A percentile compares a stretch with the other conserved stretches of the same genome.
These are phyloP conservation scores for Poeciliopsis turneri DNA, from an alignment of 2,797 vertebrate genomes.

Conservation along the genomic window DNA sequence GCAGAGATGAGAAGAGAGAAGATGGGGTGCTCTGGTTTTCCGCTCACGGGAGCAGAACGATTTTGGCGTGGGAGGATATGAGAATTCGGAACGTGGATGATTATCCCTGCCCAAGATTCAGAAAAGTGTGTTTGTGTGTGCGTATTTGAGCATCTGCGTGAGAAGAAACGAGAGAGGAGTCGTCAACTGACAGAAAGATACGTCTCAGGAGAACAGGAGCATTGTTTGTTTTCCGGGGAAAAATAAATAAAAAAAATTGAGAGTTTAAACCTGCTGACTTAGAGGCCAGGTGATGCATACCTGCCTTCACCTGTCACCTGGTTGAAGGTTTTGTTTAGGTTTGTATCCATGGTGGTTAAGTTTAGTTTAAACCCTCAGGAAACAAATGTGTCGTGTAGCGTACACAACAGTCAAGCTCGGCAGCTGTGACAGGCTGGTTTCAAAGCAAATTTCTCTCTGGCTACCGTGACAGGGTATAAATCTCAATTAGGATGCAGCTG, in stretches of 20 bases:
- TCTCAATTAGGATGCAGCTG: slow-evolving; percentile 75
- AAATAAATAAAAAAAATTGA: neutral
- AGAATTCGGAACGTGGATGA: slow-evolving; percentile 74
- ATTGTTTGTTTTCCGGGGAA: slow-evolving; percentile 20
- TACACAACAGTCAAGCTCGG: slow-evolving; percentile 51
- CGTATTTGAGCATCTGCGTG: slow-evolving; percentile 10
- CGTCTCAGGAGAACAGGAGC: slow-evolving; percentile 24
- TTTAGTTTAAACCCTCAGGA: slow-evolving; percentile 32
- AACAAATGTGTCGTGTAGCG: slow-evolving; percentile 46
- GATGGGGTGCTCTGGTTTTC: slow-evolving; percentile 69
- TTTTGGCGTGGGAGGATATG: slow-evolving; percentile 73
- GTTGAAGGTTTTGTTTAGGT: slow-evolving; percentile 19
- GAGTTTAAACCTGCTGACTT: slow-evolving; percentile 24
- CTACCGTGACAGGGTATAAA: slow-evolving; percentile 67
- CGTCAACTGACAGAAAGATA: slow-evolving; percentile 41
- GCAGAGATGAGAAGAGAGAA: slow-evolving; percentile 65
- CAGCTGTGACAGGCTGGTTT: slow-evolving; percentile 65
- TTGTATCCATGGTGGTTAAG: slow-evolving; percentile 34
- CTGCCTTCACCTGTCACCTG: slow-evolving; percentile 9
- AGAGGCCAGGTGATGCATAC: slow-evolving; percentile 8
- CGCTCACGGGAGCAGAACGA: slow-evolving; percentile 75
- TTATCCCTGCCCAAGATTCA: slow-evolving; percentile 60
- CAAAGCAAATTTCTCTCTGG: slow-evolving; percentile 64
- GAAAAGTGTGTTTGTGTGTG: slow-evolving; percentile 26
- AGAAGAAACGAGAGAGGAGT: slow-evolving; percentile 29